Base-by-base conservation (phyloP, 2,113 vertebrate species). In the Psittacus erithacus region DNA sequence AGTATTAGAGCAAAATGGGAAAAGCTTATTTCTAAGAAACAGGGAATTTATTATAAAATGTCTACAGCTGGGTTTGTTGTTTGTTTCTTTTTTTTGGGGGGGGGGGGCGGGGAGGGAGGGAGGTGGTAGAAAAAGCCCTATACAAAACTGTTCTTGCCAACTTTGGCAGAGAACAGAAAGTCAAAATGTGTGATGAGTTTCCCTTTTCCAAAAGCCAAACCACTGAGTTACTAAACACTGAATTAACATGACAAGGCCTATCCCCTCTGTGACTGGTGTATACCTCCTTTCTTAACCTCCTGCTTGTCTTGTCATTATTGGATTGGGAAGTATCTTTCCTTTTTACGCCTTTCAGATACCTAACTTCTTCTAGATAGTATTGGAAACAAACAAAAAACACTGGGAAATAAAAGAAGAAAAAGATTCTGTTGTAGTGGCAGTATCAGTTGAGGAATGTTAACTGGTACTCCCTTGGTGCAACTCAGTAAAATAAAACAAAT, bases 21-120 rank as follows among this genome's bases (percentile, higher is more conserved):
- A 94, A 96, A 96, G 39, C 46, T 87, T 9, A 43, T 93, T 95
- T 91, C 88, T 94, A 89, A 91, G 81, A 90, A 95, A 75, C 33
- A 70, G 52, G 60, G 19, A 79, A 80, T 79, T 96, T 85, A 41
- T 68, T 85, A 59, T 69, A 85, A 73, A 88, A 89, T 60, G 31
- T 75, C 88, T 75, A 35, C 29, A 65, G 29, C 76, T 90, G 27
- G 33, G 15, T 14, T n/a, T 63, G 38, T 38, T 38, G 38, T 35
- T 35, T 35, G 35, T 35, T 35, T 35, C 35, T 35, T 29, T 9
- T 9, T 47, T 84, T 73, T 47, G 2, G 5, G 2, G 22, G 13
- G 6, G 24, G 25, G 17, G n/a, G 27, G 47, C 11, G 10, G 22
- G 15, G 52, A 13, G 31, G 31, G 22, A n/a, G 19, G 31, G 55